phyloP scores from a whole-genome alignment of 2,888 invertebrate species.

The Coremacera marginata region DNA sequence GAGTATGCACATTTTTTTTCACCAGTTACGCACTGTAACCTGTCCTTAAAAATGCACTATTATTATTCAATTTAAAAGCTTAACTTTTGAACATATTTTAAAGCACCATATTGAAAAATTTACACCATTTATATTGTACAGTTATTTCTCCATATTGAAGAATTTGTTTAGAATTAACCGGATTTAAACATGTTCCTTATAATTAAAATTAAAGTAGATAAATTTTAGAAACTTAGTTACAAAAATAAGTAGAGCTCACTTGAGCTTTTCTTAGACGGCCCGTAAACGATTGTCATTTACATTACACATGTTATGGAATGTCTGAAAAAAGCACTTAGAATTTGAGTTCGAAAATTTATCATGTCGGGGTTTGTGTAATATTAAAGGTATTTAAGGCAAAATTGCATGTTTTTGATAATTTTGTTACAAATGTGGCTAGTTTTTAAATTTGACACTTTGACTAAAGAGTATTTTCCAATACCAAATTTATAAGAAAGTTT shows the following conservation, averaged over 20 bases:
- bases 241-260: slow-evolving; percentile 22
- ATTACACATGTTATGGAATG: too few species aligned
- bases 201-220: background rate
- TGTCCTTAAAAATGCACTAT: too few species aligned
- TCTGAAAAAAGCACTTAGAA: background rate
- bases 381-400: slow-evolving; percentile 2
- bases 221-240: background rate
- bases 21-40: too few species aligned
- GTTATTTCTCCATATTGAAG: background rate
- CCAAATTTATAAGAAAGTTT: too few species aligned
- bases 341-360: slow-evolving; percentile 15
- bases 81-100: too few species aligned
- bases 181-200: background rate
- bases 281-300: too few species aligned
- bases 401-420: slow-evolving; percentile 39
- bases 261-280: background rate
- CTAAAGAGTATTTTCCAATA: too few species aligned
- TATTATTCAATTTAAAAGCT: too few species aligned
- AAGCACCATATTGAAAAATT: background rate
- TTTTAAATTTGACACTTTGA: too few species aligned
- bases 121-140: background rate
- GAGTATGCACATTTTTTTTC: too few species aligned
- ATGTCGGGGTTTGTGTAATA: slow-evolving; percentile 51
- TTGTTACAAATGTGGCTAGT: too few species aligned
- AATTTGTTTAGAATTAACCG: background rate